Conservation (phyloP, 92 coral and sea anemone species). For the Porites cylindrica region DNA sequence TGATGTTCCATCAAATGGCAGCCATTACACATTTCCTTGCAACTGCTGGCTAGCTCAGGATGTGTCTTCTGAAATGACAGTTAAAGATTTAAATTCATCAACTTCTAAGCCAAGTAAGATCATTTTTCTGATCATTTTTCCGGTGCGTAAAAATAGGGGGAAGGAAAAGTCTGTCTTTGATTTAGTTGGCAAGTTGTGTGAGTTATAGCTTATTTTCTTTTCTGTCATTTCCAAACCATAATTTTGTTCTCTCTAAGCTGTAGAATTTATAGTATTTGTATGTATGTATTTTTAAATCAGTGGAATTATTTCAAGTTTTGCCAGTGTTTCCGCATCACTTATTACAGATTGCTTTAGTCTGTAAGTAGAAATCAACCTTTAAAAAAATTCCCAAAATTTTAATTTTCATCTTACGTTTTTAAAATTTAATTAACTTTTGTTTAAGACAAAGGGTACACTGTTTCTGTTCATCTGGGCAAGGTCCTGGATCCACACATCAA, state of each 20-base stretch:
- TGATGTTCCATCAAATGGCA: conserved; percentile 81
- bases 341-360: not conserved
- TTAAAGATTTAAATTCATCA: conserved; percentile 58
- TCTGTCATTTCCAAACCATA: too few species aligned
- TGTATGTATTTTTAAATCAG: too few species aligned
- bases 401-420: not conserved
- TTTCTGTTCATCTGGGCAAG: conserved; percentile 89
- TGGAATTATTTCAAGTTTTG: too few species aligned
- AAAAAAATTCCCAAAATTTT: not conserved
- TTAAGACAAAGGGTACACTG: conserved; percentile 86
- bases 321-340: too few species aligned
- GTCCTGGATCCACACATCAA: conserved; percentile 91
- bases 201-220: too few species aligned
- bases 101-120: conserved; percentile 81
- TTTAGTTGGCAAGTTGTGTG: too few species aligned
- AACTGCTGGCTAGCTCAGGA: conserved; percentile 97
- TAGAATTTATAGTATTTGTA: too few species aligned
- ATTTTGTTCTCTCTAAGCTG: too few species aligned
- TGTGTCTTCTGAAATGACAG: conserved; percentile 67
- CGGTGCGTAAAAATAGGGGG: too few species aligned
- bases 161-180: too few species aligned
- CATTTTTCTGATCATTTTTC: too few species aligned
- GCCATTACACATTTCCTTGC: conserved; percentile 86
- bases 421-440: not conserved
- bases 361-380: not conserved